Percentiles rank a stretch among this genome's conserved stretches.
These are phyloP conservation scores for Pollimyrus isidori DNA, from an alignment of 2,113 vertebrate genomes.

Conservation along the genomic window DNA sequence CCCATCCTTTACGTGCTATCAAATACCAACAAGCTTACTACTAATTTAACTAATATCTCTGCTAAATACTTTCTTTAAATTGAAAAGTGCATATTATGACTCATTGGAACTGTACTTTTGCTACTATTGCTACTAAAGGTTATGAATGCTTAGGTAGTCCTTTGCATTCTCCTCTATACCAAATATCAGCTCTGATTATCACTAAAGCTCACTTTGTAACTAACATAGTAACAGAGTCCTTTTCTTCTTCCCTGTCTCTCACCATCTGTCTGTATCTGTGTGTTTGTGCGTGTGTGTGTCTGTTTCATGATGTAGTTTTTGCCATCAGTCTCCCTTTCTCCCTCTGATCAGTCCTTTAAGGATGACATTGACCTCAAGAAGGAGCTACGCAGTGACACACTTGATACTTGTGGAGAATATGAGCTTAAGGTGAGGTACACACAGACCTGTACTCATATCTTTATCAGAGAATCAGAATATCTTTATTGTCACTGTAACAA, in stretches of 20 bases:
- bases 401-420: conserved; percentile 86
- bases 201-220: neutral
- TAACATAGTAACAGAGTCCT: neutral
- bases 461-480: too few relatives aligned
- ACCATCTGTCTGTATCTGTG: conserved; percentile 41
- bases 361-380: conserved; percentile 90
- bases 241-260: conserved; percentile 50
- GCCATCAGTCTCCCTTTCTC: conserved; percentile 69
- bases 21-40: neutral
- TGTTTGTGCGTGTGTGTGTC: conserved; percentile 5
- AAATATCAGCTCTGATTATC: neutral
- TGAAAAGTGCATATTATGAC: neutral
- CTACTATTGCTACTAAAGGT: neutral
- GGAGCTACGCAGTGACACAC: conserved; percentile 80
- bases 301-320: conserved; percentile 69
- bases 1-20: neutral
- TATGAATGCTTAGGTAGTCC: neutral
- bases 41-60: neutral
- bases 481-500: too few relatives aligned
- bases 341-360: conserved; percentile 83
- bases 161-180: neutral
- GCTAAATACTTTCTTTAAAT: neutral
- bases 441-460: too few relatives aligned
- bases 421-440: conserved; percentile 77
- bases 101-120: neutral